These are phyloP conservation scores for Zeus faber DNA, from an alignment of 2,113 vertebrate species.

Conservation along the genomic window DNA sequence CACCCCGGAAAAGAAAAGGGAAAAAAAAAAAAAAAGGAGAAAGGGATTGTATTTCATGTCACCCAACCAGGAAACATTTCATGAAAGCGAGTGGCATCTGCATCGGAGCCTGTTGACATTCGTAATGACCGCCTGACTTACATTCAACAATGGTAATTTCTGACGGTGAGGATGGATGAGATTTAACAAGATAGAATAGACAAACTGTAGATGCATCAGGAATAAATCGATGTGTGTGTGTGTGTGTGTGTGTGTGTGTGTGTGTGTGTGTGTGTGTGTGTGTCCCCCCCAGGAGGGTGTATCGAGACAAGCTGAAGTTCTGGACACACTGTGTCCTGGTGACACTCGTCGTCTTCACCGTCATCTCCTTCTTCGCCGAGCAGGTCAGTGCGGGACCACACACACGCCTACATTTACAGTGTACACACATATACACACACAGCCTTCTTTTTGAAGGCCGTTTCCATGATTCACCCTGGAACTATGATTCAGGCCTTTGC, in stretches of 20 bases:
- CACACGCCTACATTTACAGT: slow-evolving; percentile 15
- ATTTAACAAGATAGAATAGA: no score
- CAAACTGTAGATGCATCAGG: no score
- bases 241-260: slow-evolving; percentile 1
- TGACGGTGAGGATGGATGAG: no score
- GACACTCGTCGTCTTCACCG: slow-evolving; percentile 90
- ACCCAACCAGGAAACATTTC: no score
- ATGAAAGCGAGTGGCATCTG: no score
- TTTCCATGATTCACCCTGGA: slow-evolving; percentile 50
- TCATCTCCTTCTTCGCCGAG: slow-evolving; percentile 97
- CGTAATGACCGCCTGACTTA: no score
- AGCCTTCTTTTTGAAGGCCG: neutral
- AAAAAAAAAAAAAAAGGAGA: no score
- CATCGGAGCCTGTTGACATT: no score
- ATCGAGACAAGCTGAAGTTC: slow-evolving; percentile 96
- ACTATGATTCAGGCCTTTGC: slow-evolving; percentile 26
- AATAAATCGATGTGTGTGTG: no score
- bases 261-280: slow-evolving; percentile 10
- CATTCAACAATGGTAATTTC: no score
- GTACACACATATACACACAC: neutral
- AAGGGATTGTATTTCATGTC: no score
- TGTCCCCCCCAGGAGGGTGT: slow-evolving; percentile 84
- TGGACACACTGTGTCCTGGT: slow-evolving; percentile 97
- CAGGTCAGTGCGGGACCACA: slow-evolving; percentile 79
- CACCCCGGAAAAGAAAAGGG: no score